Evolutionary conservation across 2,797 vertebrate species (phyloP).

Genomic region (Mastacembelus armatus): DNA sequence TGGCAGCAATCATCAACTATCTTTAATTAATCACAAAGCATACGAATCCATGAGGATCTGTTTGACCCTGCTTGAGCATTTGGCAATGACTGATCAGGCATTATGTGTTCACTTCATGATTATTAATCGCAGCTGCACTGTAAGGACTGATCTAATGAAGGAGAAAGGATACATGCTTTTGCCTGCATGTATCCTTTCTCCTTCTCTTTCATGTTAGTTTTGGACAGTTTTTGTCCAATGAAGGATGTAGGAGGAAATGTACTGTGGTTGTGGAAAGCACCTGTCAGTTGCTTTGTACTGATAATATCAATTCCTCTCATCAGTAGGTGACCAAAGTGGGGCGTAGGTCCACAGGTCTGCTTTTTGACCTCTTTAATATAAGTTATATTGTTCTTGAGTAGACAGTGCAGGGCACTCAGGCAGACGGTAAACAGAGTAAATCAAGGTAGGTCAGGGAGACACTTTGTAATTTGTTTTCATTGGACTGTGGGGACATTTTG

Average conservation of each 20-base stretch:
- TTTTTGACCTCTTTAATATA: neutral
- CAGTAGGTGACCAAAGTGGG: neutral
- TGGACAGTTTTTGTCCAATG: neutral
- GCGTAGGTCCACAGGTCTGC: neutral
- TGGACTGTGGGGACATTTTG: neutral
- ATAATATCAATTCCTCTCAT: neutral
- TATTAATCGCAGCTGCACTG: conserved; percentile 10
- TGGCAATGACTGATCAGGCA: conserved; percentile 25
- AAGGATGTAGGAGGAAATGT: neutral
- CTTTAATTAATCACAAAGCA: conserved; percentile 18
- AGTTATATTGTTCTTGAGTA: neutral
- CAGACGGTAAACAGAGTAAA: neutral
- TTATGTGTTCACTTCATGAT: neutral
- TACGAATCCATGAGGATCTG: conserved; percentile 12
- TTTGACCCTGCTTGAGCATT: conserved; percentile 21
- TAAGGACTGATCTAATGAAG: neutral
- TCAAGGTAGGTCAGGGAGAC: neutral
- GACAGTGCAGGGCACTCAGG: neutral
- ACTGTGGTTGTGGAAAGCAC: neutral
- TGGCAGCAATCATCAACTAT: neutral
- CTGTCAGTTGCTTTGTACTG: neutral
- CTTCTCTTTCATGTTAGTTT: no score
- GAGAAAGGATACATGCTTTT: neutral
- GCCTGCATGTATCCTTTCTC: no score
- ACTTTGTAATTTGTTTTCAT: conserved; percentile 20